Evolutionary conservation across 2,888 invertebrate species (phyloP), one percentile per base, ranked within the genome.

Genomic region (Oligia latruncula): DNA sequence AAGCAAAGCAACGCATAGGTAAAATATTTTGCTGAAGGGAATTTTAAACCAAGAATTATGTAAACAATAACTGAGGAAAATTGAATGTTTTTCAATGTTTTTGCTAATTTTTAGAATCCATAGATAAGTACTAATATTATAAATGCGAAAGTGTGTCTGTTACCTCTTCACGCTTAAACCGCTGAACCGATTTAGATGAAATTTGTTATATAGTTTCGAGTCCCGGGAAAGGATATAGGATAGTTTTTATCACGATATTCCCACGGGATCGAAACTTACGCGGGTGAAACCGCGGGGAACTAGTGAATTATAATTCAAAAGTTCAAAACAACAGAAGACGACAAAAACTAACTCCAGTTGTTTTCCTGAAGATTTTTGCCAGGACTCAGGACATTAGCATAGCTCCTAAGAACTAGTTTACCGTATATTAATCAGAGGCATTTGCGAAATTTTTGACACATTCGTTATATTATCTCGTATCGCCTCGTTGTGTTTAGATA

Each of bases 31-130:
- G 5, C 40, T 43, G 17, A 85, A 70, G 49, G 64, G 68, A 67
- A 71, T 55, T 83, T n/a, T 46, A 77, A 62, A 9, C 43, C 4
- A 55, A 65, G 17, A 85, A 73, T 35, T 52, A 67, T 5, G 49
- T 78, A 71, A 86, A 74, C 35, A 74, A 67, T 52, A 71, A 64
- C 35, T 58, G 20, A 67, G 78, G 49, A 84, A 72, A 84, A 86
- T 8, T 66, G 0, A 65, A 58, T 58, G 65, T 23, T 83, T 81
- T 83, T 49, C 78, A 52, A 17, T 52, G 60, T 77, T 83, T 81
- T 65, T 52, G 20, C 60, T 66, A 8, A 72, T 82, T 74, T 67
- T 4, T n/a, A 35, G 67, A 86, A 82, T 40, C 40, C 40, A 40
- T 40, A 35, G 3, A 35, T 35, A 35, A 4, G 4, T 35, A 40